Evolutionary conservation across 1,140 invertebrate genomes (phyloP), one percentile per base, ranked within the genome.

Genomic region (Eueides isabella): DNA sequence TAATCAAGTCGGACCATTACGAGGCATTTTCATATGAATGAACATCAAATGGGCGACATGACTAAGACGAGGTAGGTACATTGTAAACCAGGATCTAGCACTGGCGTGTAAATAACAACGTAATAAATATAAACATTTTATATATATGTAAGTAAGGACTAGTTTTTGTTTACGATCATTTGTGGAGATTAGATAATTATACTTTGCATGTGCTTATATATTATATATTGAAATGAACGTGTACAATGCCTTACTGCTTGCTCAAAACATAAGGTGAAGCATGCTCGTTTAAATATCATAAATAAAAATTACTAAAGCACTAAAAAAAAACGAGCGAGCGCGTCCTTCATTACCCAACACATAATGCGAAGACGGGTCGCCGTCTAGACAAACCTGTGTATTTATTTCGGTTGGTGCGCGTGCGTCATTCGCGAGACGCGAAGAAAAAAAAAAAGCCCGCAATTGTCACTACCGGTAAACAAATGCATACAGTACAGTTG

Each of bases 381-480:
- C 66, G 74, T 80, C 79, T 78, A 80, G 79, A 76, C 79, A 66
- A 73, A 73, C 61, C 62, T 70, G 55, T 66, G 66, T 70, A 63
- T 71, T 75, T 80, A 80, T 80, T 77, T 80, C 70, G 67, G 72
- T 72, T 26, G 71, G 64, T 71, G 72, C 72, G 70, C 78, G 76
- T 75, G 78, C 78, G 78, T 80, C 78, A 80, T 64, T 72, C 38
- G 64, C 65, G 65, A 78, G 79, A 76, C 79, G 69, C 69, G 77
- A 72, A 79, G 77, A 75, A 79, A 79, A 74, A 38, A 38, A 38
- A 38, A 38, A 5, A 38, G 16, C 16, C 65, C 65, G 61, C 75
- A 74, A 77, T 77, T 70, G 75, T 79, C 70, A 75, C 69, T 55
- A 26, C 48, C 16, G 16, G 5, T 38, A 11, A 67, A 35, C 41